phyloP scores from a whole-genome alignment of 2,113 vertebrate species.

The Antigone vipio region DNA sequence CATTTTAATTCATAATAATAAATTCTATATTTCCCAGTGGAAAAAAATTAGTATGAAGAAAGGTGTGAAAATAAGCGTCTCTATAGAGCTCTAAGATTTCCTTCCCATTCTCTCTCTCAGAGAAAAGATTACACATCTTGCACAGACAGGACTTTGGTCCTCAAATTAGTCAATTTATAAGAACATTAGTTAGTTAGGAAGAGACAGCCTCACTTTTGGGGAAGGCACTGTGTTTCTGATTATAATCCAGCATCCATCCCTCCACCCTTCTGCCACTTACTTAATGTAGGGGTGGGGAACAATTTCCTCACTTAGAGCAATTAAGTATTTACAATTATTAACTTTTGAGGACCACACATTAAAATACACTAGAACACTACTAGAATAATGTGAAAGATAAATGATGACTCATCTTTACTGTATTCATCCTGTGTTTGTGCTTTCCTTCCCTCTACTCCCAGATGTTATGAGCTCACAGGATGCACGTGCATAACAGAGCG shows the following conservation, averaged over 20 bases:
- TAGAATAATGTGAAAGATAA: neutral
- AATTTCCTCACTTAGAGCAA: neutral
- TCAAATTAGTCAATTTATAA: neutral
- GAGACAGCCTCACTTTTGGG: neutral
- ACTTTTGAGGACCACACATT: neutral
- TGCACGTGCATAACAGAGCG: neutral
- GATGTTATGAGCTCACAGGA: neutral
- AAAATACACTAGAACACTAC: neutral
- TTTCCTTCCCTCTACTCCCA: neutral
- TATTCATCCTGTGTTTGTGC: rapidly evolving
- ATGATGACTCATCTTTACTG: neutral
- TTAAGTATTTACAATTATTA: neutral
- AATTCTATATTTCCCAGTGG: neutral
- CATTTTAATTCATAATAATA: neutral
- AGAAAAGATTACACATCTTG: neutral
- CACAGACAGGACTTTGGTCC: neutral
- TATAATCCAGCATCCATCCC: neutral
- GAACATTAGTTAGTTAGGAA: neutral
- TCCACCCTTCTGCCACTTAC: neutral
- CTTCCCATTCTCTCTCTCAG: neutral
- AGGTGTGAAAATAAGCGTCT: neutral
- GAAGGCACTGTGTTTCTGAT: neutral
- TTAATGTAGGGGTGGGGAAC: neutral
- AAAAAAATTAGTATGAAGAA: neutral
- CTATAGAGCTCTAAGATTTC: neutral